phyloP scores from a whole-genome alignment of 1,140 invertebrate genomes.

The Pectinophora gossypiella region DNA sequence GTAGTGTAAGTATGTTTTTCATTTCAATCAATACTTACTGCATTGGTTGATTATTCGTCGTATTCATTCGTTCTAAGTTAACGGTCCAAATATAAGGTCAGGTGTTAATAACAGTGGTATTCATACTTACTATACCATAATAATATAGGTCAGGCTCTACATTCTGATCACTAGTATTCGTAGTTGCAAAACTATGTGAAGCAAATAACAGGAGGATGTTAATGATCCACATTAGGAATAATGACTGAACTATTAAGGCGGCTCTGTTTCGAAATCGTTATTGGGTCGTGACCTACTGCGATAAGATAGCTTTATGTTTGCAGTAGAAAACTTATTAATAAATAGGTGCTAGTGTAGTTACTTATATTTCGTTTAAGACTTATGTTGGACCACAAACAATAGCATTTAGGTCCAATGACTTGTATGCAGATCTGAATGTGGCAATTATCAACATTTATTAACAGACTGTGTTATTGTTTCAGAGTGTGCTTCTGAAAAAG shows the following conservation, averaged over 20 bases:
- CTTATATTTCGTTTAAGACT: too few relatives aligned
- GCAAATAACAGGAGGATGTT: conserved; percentile 16
- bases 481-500: conserved; percentile 58
- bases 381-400: too few relatives aligned
- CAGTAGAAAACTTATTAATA: background rate
- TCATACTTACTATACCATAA: conserved; percentile 53
- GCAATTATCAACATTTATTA: background rate
- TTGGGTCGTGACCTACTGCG: conserved; percentile 41
- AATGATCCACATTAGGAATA: conserved; percentile 19
- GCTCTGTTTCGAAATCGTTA: background rate
- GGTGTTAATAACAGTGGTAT: too few relatives aligned
- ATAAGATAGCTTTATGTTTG: conserved; percentile 38
- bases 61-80: too few relatives aligned
- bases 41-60: too few relatives aligned
- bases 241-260: conserved; percentile 4
- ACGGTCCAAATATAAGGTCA: too few relatives aligned
- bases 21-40: too few relatives aligned
- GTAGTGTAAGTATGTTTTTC: too few relatives aligned
- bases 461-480: too few relatives aligned
- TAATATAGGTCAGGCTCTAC: conserved; percentile 49
- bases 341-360: too few relatives aligned
- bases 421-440: too few relatives aligned
- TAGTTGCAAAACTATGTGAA: conserved; percentile 7
- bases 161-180: conserved; percentile 20
- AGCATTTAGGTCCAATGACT: too few relatives aligned